A percentile compares a stretch with the other conserved stretches of the same genome.
Conservation (phyloP, 2,797 vertebrate genomes). For the Myiothlypis chrysogaster region DNA sequence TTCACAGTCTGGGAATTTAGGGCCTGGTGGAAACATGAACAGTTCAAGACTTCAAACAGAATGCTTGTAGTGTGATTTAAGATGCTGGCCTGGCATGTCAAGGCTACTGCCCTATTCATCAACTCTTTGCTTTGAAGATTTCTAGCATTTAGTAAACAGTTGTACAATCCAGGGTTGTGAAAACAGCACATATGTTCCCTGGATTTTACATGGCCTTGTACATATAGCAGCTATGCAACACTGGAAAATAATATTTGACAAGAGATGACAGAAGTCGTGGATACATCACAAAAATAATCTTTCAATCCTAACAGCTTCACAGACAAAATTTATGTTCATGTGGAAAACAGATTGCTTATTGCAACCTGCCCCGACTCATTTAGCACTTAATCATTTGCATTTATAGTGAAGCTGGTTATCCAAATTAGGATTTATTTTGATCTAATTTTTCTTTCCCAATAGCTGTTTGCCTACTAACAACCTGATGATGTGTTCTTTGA, state of each 20-base stretch:
- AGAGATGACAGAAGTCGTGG: background rate
- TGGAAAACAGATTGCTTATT: background rate
- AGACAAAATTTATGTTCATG: background rate
- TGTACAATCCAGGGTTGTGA: constrained; percentile 4
- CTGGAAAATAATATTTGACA: constrained; percentile 16
- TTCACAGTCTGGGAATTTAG: background rate
- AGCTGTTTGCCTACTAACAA: background rate
- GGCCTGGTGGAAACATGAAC: background rate
- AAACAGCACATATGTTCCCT: constrained; percentile 11
- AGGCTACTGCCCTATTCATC: constrained; percentile 37
- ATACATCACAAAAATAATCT: background rate
- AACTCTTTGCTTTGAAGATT: constrained; percentile 39
- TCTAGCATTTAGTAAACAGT: constrained; percentile 46
- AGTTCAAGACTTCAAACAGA: constrained; percentile 43
- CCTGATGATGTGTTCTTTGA: background rate
- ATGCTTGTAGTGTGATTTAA: constrained; percentile 1
- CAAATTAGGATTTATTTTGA: background rate
- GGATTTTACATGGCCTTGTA: constrained; percentile 14
- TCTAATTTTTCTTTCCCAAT: background rate
- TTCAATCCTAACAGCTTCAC: constrained; percentile 7
- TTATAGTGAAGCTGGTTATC: background rate
- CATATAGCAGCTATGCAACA: background rate
- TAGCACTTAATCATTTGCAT: background rate
- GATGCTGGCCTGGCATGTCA: background rate
- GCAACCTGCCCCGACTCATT: background rate